Evolutionary conservation across 2,888 invertebrate species (phyloP), one percentile per base, ranked within the genome.

Genomic region (Microctonus hyperodae): DNA sequence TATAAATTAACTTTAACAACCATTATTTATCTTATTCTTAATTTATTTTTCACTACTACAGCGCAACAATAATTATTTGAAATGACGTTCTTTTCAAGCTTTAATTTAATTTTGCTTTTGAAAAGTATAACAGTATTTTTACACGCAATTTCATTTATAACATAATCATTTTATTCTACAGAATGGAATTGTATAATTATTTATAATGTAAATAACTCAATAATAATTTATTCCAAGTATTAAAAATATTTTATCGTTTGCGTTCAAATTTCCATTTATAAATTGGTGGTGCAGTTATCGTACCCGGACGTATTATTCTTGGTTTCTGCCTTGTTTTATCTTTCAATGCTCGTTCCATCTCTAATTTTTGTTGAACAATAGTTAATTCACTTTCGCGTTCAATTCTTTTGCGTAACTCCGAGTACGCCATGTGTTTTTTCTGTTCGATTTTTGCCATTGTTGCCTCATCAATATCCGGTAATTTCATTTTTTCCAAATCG

Each of bases 251-350:
- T 44, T 16, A 94, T 85, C 90, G 90, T 81, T 95, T 95, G 73
- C 96, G 88, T 81, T 93, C 90, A 79, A 91, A 94, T 73, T 90
- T 90, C 88, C 95, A 96, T 75, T 89, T 86, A 80, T 92, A 95
- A 4, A 95, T 87, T 0, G 95, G 92, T 0, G 95, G 90, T 0
- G 88, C 81, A 13, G 88, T 84, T 73, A 90, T 90, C 0, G 91
- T 90, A 1, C 89, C 94, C 6, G 83, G 81, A 64, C 86, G 86
- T 1, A 94, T 76, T 72, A 86, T 86, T 77, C 89, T 91, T 0
- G 93, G 92, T 74, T 90, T 91, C 0, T 86, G 78, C 23, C 73
- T 77, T 55, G 88, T 89, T 59, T 88, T 90, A 72, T 89, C 89
- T 72, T 91, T 89, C 0, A 95, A 80, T 59, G 89, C 87, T 53